Evolutionary conservation across 2,888 invertebrate species (phyloP).

Genomic region (Phymatocera aterrima): DNA sequence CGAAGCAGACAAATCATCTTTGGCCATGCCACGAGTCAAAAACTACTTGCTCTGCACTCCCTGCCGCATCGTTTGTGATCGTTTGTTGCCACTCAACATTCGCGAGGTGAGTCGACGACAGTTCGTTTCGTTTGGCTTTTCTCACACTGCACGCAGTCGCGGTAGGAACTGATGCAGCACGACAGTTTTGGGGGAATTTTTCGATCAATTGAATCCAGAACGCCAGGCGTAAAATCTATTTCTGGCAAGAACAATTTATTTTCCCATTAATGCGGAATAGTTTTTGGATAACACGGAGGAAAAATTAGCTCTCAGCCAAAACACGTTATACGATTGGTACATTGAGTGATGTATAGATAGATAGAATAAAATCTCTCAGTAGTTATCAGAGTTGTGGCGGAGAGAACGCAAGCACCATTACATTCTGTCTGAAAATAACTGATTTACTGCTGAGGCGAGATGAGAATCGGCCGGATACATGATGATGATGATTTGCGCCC

Average conservation of each 20-base stretch:
- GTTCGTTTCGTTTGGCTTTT: not conserved
- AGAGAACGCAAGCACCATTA: too few relatives aligned
- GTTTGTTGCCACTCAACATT: slow-evolving; percentile 31
- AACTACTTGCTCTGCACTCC: not conserved
- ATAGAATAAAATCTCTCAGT: not conserved
- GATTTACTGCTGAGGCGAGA: too few relatives aligned
- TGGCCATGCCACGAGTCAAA: not conserved
- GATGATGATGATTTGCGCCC: too few relatives aligned
- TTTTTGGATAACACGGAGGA: not conserved
- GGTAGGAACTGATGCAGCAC: not conserved
- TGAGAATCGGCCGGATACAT: too few relatives aligned
- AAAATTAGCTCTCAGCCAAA: not conserved
- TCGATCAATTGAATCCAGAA: not conserved
- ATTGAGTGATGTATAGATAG: not conserved
- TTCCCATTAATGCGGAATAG: slow-evolving; percentile 17
- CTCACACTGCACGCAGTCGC: not conserved
- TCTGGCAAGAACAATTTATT: slow-evolving; percentile 33
- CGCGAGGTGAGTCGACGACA: too few relatives aligned
- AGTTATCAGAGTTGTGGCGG: too few relatives aligned
- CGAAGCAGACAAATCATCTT: not conserved
- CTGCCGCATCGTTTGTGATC: slow-evolving; percentile 6
- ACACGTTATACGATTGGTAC: not conserved
- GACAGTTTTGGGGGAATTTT: not conserved
- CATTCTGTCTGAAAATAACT: too few relatives aligned
- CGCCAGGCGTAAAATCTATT: not conserved